Base-by-base conservation (phyloP, 2,113 vertebrate genomes). In the Elachura formosa region DNA sequence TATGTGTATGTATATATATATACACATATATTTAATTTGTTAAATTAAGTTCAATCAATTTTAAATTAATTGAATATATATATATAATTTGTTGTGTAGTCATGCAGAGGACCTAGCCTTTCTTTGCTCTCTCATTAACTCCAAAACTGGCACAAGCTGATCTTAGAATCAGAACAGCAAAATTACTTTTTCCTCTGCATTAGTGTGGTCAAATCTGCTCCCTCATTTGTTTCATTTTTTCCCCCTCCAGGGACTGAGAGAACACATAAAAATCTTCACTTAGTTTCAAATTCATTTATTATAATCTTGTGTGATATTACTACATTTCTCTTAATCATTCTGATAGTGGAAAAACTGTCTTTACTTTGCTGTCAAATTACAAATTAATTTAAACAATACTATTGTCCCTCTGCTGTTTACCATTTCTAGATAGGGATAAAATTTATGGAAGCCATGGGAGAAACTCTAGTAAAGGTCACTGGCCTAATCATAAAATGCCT, bases 401-500 rank as follows among this genome's bases (percentile, higher is more conserved):
- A 64, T 64, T 54, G 4, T 33, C 90, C 23, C 19, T 76, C 29
- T 73, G 29, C 38, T 79, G 31, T 12, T 68, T 93, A 66, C 49
- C 56, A 5, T 87, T 89, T 72, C 45, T 26, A 26, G 0, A 0
- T 25, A 31, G 62, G 95, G 62, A 54, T 25, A 82, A 82, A 91
- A 85, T 87, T 91, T 76, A 55, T 95, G 82, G 71, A 91, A 73
- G 51, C 55, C 34, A 31, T 7, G 11, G 34, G 54, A 93, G 41
- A 85, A 91, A 90, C 73, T 89, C 33, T 28, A 43, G 55, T 38
- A 87, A 84, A 93, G 82, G 78, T 85, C 55, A 66, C 38, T 79
- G 84, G 62, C 78, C 54, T 83, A 66, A 85, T 69, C 67, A 54
- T 85, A 83, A 93, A 94, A 91, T 40, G 38, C 51, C 38, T 93